Evolutionary conservation across 2,888 invertebrate species (phyloP).

Genomic region (Strigamia transsilvanica): DNA sequence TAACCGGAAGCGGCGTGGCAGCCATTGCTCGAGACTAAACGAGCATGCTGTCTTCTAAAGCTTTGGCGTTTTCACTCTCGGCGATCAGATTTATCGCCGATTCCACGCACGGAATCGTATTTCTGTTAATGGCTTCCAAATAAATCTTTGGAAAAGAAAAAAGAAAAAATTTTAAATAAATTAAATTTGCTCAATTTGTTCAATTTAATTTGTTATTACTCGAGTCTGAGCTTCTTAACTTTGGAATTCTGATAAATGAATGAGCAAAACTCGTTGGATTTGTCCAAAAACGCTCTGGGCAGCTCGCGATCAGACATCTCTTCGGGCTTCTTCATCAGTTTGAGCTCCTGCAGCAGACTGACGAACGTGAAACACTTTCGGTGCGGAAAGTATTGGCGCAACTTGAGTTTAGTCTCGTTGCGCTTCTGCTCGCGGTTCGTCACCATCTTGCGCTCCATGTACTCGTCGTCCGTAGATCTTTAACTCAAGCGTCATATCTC

Average conservation of each 20-base stretch:
- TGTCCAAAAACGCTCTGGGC: not conserved
- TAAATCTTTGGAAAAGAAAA: not conserved
- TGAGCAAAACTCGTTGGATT: not conserved
- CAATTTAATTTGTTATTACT: too few species aligned
- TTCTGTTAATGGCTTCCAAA: conserved; percentile 3
- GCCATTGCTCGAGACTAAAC: not conserved
- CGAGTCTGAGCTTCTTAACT: not conserved
- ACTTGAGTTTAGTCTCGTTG: not conserved
- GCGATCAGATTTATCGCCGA: not conserved
- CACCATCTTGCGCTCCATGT: not conserved
- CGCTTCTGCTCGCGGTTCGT: not conserved
- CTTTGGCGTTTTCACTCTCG: conserved; percentile 5
- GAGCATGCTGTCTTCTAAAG: not conserved
- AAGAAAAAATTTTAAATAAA: not conserved
- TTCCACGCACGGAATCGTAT: not conserved
- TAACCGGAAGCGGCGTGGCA: not conserved
- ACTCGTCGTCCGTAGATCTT: conserved; percentile 24
- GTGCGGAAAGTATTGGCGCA: not conserved
- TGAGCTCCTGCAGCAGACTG: not conserved
- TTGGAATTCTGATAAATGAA: not conserved
- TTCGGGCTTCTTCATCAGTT: not conserved
- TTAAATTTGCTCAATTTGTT: too few species aligned
- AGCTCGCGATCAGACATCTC: not conserved
- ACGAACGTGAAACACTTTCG: not conserved
- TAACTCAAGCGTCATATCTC: not conserved